Conservation (phyloP, 2,797 vertebrate species). For the Hipposideros larvatus region DNA sequence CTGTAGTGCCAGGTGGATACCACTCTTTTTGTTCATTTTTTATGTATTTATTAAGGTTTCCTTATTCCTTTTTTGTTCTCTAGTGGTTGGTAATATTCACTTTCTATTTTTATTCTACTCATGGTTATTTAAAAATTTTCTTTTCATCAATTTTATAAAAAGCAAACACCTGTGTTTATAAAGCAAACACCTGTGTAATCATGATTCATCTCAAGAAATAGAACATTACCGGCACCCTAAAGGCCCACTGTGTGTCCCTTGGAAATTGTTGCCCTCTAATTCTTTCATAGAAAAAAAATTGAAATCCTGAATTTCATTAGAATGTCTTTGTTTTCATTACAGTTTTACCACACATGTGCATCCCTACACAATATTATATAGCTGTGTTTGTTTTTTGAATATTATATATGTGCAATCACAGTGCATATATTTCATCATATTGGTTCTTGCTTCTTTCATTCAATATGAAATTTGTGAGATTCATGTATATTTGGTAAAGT, state of each 20-base stretch:
- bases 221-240: background rate
- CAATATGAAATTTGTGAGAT: background rate
- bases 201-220: background rate
- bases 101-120: slow-evolving; percentile 16
- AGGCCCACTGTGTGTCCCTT: background rate
- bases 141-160: slow-evolving; percentile 61
- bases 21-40: background rate
- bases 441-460: background rate
- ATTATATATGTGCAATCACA: background rate
- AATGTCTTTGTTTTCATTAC: background rate
- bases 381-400: background rate
- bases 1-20: background rate
- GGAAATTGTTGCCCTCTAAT: background rate
- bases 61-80: slow-evolving; percentile 16
- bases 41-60: background rate
- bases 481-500: slow-evolving; percentile 37
- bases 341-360: background rate
- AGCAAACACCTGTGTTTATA: slow-evolving; percentile 56
- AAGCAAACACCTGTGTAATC: slow-evolving; percentile 33
- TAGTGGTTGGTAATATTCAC: slow-evolving; percentile 29
- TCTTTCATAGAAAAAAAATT: background rate
- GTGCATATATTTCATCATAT: slow-evolving; percentile 22
- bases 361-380: background rate
- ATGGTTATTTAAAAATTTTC: slow-evolving; percentile 34
- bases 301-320: background rate